Base-by-base conservation (phyloP, 2,113 vertebrate species). In the Sinocyclocheilus rhinocerous region DNA sequence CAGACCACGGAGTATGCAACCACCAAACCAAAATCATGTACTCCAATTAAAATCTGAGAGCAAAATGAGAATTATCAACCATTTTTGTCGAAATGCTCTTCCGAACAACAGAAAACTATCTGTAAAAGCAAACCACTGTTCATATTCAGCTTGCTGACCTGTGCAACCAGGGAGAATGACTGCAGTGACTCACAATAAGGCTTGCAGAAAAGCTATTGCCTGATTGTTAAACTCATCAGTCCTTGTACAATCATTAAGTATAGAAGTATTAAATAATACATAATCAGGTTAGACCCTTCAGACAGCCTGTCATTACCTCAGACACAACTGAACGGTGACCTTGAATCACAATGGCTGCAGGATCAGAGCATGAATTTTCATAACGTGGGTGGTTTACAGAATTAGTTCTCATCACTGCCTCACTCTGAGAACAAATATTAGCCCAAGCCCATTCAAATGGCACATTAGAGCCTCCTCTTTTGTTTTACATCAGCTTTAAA, bases 221-320 rank as follows among this genome's bases (percentile, higher is more conserved):
- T 50, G 45, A 75, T 26, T 16, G 57, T 42, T 80, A 42, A 81
- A 81, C n/a, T 80, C 11, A 45, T 16, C n/a, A 45, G 33, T 63
- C 57, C 18, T n/a, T n/a, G 55, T 10, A 6, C 55, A 13, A n/a
- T 15, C 59, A 61, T 61, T 79, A n/a, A 59, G 29, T 42, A 59
- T 42, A 78, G 22, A 39, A n/a, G 76, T 18, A 45, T 65, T 81
- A 45, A 63, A 24, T 79, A 59, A 79, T 16, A 45, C 39, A 63
- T 61, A 80, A 81, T 81, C 22, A 81, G 59, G 26, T 81, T 45
- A 61, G 33, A 78, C 52, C 50, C 29, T 78, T 50, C 63, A 52
- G 45, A 69, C 63, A 69, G 36, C 15, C 59, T 50, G 61, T 42
- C 61, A 45, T 67, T 65, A 48, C 15, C 24, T 67, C 79, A 50